Conservation (phyloP, 1,140 invertebrate species). For the Trigoniulus corallinus region DNA sequence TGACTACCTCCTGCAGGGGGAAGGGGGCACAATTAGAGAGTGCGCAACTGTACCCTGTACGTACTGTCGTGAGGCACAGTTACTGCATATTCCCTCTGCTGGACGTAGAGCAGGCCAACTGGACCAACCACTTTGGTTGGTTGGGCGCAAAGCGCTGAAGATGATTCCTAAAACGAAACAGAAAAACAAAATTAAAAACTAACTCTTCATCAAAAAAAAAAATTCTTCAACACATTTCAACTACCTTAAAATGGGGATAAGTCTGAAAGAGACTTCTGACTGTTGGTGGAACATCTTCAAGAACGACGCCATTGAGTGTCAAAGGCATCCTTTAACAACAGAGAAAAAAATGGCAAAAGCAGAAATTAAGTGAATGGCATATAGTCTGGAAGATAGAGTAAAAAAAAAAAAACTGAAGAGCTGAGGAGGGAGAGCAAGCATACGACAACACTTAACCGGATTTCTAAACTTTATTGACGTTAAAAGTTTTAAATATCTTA, state of each 20-base stretch:
- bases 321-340: slow-evolving; percentile 3
- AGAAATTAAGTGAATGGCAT: too few species aligned
- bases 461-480: too few species aligned
- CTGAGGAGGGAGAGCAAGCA: too few species aligned
- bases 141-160: slow-evolving; percentile 10
- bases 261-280: neutral
- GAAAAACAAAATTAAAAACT: neutral
- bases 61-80: slow-evolving; percentile 78
- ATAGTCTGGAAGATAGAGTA: neutral
- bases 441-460: too few species aligned
- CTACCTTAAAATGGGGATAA: slow-evolving; percentile 2
- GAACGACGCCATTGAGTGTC: neutral
- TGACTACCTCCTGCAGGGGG: too few species aligned
- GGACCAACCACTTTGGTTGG: slow-evolving; percentile 62
- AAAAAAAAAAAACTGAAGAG: neutral
- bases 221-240: neutral
- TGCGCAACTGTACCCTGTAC: slow-evolving; percentile 21
- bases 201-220: neutral
- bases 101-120: slow-evolving; percentile 69
- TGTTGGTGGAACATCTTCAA: neutral
- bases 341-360: neutral
- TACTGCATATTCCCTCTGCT: slow-evolving; percentile 74
- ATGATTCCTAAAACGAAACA: neutral
- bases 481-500: too few species aligned
- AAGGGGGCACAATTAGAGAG: too few species aligned